Evolutionary conservation across 1,140 invertebrate genomes (phyloP).

Genomic region (Drosophila biarmipes): DNA sequence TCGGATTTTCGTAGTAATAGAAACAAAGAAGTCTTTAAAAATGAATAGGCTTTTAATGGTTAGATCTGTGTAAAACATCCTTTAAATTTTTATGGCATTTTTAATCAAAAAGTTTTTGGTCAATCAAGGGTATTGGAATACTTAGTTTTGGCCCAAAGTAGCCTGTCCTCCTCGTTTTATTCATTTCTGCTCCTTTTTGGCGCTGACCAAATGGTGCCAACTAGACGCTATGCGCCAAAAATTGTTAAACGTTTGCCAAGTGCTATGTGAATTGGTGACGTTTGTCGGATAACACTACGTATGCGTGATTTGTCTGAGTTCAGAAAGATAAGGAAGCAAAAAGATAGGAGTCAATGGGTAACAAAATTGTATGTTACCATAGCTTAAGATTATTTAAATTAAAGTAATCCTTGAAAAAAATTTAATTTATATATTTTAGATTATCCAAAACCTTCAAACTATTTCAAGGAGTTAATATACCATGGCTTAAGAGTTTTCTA

Average conservation of each 20-base stretch:
- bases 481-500: too few relatives aligned
- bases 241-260: constrained; percentile 69
- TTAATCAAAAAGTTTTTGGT: too few relatives aligned
- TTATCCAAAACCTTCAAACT: too few relatives aligned
- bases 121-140: constrained; percentile 5
- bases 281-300: constrained; percentile 52
- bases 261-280: constrained; percentile 63
- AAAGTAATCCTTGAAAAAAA: too few relatives aligned
- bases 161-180: constrained; percentile 1
- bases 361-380: not conserved
- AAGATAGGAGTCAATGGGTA: not conserved
- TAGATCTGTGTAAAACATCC: too few relatives aligned
- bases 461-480: too few relatives aligned
- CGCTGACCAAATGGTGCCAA: constrained; percentile 78
- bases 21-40: too few relatives aligned
- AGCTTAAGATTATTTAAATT: too few relatives aligned
- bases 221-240: constrained; percentile 68
- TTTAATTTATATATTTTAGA: too few relatives aligned
- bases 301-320: constrained; percentile 57
- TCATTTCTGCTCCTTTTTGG: constrained; percentile 6
- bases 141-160: not conserved
- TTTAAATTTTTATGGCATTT: too few relatives aligned
- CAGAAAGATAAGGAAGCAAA: constrained; percentile 11
- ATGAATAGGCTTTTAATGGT: too few relatives aligned
- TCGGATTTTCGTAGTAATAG: not conserved